Evolutionary conservation across 2,797 vertebrate genomes (phyloP).

Genomic region (Alcedo atthis): DNA sequence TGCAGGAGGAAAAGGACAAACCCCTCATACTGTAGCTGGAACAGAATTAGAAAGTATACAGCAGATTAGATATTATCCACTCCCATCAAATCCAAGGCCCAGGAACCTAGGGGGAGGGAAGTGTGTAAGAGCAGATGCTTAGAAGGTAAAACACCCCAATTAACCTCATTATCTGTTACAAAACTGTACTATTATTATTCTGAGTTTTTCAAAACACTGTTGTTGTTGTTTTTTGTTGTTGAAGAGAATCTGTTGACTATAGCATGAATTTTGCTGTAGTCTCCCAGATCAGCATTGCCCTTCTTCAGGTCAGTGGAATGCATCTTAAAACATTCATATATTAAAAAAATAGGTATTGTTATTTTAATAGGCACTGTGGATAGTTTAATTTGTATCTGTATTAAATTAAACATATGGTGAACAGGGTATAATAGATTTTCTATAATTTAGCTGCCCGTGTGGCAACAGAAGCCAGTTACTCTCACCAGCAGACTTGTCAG

Average conservation of each 20-base stretch:
- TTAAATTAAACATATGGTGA: slow-evolving; percentile 84
- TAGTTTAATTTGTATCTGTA: slow-evolving; percentile 84
- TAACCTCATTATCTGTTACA: slow-evolving; percentile 76
- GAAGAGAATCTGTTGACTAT: slow-evolving; percentile 51
- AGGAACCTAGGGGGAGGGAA: slow-evolving; percentile 71
- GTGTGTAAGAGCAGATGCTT: slow-evolving; percentile 56
- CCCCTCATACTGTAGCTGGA: neutral
- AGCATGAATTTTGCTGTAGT: slow-evolving; percentile 51
- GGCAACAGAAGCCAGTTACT: slow-evolving; percentile 84
- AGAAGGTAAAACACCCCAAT: slow-evolving; percentile 70
- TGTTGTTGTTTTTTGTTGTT: slow-evolving; percentile 43
- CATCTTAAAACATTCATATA: slow-evolving; percentile 76
- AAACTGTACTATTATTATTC: slow-evolving; percentile 71
- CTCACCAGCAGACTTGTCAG: slow-evolving; percentile 84
- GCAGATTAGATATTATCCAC: slow-evolving; percentile 26
- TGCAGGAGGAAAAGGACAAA: slow-evolving; percentile 23
- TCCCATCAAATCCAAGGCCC: slow-evolving; percentile 53
- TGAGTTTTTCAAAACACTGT: slow-evolving; percentile 55
- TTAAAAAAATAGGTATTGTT: slow-evolving; percentile 77
- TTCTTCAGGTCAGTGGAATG: slow-evolving; percentile 71
- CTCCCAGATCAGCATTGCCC: slow-evolving; percentile 63
- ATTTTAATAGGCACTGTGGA: slow-evolving; percentile 80
- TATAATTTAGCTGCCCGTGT: slow-evolving; percentile 83
- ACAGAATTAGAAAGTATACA: slow-evolving; percentile 20
- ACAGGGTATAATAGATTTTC: slow-evolving; percentile 86